A percentile compares a stretch with the other conserved stretches of the same genome.
phyloP scores from a whole-genome alignment of 2,797 vertebrate genomes.

The Leptodactylus fallax region DNA sequence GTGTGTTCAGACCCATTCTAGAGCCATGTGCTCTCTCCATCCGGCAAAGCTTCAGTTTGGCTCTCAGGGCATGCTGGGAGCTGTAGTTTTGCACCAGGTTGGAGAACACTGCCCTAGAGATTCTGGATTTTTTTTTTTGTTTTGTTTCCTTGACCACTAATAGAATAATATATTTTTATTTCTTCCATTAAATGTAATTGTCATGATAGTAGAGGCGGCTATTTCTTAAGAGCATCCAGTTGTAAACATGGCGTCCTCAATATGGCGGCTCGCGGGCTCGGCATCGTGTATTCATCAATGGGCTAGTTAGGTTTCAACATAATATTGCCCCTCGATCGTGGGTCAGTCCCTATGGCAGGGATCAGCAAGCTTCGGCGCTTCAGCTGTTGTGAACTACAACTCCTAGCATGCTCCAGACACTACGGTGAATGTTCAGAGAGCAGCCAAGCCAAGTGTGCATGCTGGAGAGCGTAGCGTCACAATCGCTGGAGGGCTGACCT shows the following conservation, averaged over 20 bases:
- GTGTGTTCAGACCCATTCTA: not conserved
- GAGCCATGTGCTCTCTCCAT: not conserved
- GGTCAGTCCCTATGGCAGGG: no score
- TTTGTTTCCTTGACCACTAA: constrained; percentile 31
- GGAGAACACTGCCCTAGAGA: not conserved
- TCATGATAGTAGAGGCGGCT: not conserved
- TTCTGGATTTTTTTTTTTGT: not conserved
- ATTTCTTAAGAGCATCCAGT: not conserved
- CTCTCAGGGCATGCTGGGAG: not conserved
- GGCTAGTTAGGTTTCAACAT: not conserved
- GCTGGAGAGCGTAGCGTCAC: no score
- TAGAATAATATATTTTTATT: constrained; percentile 37
- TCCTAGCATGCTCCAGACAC: no score
- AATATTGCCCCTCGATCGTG: not conserved
- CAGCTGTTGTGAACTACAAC: no score
- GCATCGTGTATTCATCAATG: not conserved
- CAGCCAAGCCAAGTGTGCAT: no score
- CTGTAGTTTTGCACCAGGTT: not conserved
- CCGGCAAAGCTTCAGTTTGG: not conserved
- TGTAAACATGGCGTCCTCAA: not conserved
- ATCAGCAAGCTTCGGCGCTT: no score
- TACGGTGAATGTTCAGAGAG: no score
- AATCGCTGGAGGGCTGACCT: no score
- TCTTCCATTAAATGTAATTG: constrained; percentile 34
- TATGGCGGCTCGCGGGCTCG: not conserved